Evolutionary conservation across 2,888 invertebrate species (phyloP).

Genomic region (Phrixothrix hirtus): DNA sequence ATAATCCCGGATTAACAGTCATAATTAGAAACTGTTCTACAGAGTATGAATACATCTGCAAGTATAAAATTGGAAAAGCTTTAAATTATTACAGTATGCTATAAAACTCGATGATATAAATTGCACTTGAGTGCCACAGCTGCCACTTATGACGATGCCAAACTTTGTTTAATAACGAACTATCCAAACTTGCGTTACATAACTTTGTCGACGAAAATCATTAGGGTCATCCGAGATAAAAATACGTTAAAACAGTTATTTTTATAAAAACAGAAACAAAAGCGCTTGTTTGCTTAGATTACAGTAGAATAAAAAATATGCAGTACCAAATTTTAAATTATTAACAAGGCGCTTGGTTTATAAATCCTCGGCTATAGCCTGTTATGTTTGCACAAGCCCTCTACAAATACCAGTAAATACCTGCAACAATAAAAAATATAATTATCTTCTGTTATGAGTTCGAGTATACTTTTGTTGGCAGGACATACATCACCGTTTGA

Average conservation of each 20-base stretch:
- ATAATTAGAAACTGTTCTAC: too few species aligned
- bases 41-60: too few species aligned
- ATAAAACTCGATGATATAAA: conserved; percentile 18
- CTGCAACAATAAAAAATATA: conserved; percentile 32
- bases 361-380: conserved; percentile 24
- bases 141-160: conserved; percentile 26
- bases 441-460: conserved; percentile 33
- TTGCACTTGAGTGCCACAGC: conserved; percentile 33
- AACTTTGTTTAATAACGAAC: conserved; percentile 24
- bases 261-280: too few species aligned
- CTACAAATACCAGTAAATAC: conserved; percentile 28
- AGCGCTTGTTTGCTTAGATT: too few species aligned
- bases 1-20: too few species aligned
- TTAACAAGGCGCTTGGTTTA: conserved; percentile 21
- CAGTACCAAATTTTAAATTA: not conserved
- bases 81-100: too few species aligned
- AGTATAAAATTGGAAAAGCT: too few species aligned
- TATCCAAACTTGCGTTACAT: conserved; percentile 7
- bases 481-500: conserved; percentile 33
- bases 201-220: conserved; percentile 17
- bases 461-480: conserved; percentile 24
- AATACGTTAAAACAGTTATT: too few species aligned
- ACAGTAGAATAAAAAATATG: conserved; percentile 2
- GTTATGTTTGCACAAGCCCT: conserved; percentile 25
- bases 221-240: too few species aligned